Percentiles rank a stretch among this genome's conserved stretches.
Conservation (phyloP, 1,140 invertebrate genomes). For the Apis florea region DNA sequence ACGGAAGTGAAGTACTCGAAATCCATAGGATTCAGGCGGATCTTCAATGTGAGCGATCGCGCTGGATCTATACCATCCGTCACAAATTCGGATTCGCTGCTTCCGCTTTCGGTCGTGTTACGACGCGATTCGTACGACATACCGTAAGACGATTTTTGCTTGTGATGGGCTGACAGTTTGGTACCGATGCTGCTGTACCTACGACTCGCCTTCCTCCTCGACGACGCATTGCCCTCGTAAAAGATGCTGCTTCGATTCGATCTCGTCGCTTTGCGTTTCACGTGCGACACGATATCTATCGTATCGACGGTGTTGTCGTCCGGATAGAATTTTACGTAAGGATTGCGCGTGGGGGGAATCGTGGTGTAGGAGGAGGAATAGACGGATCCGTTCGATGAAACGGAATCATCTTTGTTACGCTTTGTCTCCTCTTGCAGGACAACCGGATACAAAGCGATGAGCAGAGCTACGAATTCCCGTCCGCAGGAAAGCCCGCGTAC, state of each 20-base stretch:
- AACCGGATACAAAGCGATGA: conserved; percentile 83
- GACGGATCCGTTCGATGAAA: background rate
- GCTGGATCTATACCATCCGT: conserved; percentile 81
- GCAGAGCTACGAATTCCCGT: conserved; percentile 82
- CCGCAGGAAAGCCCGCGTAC: conserved; percentile 82
- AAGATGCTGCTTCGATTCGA: background rate
- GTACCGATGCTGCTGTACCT: conserved; percentile 35
- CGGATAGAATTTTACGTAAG: conserved; percentile 72
- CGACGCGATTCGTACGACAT: conserved; percentile 34
- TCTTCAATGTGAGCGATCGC: conserved; percentile 81
- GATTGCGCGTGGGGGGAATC: conserved; percentile 47
- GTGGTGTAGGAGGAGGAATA: background rate
- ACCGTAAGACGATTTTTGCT: conserved; percentile 35
- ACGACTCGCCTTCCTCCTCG: conserved; percentile 11
- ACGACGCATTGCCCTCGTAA: conserved; percentile 40
- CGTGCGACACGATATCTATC: conserved; percentile 69
- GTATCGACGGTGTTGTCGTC: conserved; percentile 74
- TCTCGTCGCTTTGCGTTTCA: conserved; percentile 45
- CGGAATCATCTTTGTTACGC: background rate
- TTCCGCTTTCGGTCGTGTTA: conserved; percentile 53
- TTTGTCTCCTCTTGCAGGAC: conserved; percentile 59
- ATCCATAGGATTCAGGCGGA: conserved; percentile 83
- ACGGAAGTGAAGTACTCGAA: conserved; percentile 85
- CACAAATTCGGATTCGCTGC: conserved; percentile 81
- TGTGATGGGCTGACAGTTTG: conserved; percentile 31